Percentiles rank a stretch among this genome's conserved stretches.
Evolutionary conservation across 2,113 vertebrate species (phyloP).

Genomic region (Paramormyrops kingsleyae): DNA sequence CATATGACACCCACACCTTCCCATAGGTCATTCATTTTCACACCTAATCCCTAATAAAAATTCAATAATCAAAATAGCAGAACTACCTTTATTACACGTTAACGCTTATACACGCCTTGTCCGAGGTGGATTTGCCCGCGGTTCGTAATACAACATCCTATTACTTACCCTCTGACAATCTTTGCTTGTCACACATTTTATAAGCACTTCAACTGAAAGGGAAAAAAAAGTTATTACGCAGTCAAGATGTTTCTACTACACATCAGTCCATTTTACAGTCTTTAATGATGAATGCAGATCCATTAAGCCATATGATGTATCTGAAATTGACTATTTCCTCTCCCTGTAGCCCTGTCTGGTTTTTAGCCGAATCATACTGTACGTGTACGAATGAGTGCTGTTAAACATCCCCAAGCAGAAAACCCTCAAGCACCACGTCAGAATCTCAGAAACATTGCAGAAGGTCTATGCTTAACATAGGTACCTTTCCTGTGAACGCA

Average conservation of each 20-base stretch:
- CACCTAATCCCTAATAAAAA: neutral
- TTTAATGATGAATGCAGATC: neutral
- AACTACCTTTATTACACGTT: neutral
- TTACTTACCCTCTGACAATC: constrained; percentile 71
- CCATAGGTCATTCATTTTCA: neutral
- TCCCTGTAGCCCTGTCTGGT: neutral
- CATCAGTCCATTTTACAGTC: neutral
- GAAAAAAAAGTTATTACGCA: neutral
- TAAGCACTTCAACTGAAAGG: constrained; percentile 59
- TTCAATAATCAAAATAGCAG: neutral
- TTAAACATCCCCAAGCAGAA: neutral
- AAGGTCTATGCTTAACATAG: constrained; percentile 34
- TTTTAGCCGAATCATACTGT: neutral
- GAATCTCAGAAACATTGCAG: neutral
- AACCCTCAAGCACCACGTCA: neutral
- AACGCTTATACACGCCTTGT: neutral
- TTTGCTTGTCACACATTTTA: constrained; percentile 80
- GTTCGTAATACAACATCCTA: neutral
- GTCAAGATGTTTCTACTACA: neutral
- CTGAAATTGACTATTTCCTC: neutral
- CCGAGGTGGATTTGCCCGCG: neutral
- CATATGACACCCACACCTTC: neutral
- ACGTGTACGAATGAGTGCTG: neutral
- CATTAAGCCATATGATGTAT: neutral
- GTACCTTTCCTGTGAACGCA: constrained; percentile 24